Evolutionary conservation across 2,113 vertebrate species (phyloP).

Genomic region (Dromiciops gliroides): DNA sequence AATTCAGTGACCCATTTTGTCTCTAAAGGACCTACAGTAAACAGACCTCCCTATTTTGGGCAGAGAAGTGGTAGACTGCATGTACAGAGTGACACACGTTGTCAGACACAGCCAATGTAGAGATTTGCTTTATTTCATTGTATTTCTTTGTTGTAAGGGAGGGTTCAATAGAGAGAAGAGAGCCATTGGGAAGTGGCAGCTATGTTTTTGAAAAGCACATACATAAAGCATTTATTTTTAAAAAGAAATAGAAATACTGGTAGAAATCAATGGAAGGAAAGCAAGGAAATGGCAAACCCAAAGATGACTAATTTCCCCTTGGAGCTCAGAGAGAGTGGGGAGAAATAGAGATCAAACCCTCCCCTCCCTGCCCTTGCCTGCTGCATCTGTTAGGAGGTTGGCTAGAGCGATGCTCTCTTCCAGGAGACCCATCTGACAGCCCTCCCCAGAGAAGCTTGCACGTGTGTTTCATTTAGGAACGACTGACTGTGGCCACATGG

Average conservation of each 20-base stretch:
- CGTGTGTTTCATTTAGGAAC: not conserved
- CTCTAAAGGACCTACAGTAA: not conserved
- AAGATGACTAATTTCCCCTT: not conserved
- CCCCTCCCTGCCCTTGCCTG: not conserved
- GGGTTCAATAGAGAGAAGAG: not conserved
- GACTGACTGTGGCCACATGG: fast-evolving
- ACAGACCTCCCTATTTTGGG: not conserved
- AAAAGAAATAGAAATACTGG: not conserved
- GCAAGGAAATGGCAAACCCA: not conserved
- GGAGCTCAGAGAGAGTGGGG: not conserved
- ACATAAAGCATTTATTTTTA: not conserved
- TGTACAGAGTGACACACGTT: not conserved
- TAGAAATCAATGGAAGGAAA: not conserved
- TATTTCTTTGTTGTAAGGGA: not conserved
- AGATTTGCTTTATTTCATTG: not conserved
- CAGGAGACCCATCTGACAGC: not conserved
- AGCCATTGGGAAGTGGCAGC: not conserved
- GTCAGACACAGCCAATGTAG: not conserved
- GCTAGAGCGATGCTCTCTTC: not conserved
- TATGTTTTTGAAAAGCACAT: not conserved
- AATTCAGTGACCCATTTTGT: not conserved
- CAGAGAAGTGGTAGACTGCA: not conserved
- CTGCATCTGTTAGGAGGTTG: not conserved
- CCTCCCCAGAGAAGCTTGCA: not conserved
- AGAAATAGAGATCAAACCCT: not conserved